phyloP scores from a whole-genome alignment of 30 jellyfish, hydroid and myxozoan genomes.

The Catostylus mosaicus region DNA sequence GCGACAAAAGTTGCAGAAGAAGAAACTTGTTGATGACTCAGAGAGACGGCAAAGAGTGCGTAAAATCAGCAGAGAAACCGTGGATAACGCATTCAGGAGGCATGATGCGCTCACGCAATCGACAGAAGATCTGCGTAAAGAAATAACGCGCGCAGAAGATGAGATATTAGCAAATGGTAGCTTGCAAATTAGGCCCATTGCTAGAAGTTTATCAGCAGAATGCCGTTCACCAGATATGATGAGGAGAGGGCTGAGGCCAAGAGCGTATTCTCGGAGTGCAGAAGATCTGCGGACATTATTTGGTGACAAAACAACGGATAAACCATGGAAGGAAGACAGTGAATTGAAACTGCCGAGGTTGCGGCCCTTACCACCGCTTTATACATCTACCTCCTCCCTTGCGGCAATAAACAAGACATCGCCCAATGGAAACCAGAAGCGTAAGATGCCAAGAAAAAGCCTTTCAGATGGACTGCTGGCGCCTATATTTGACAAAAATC shows the following conservation, averaged over 20 bases:
- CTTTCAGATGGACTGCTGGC: too few relatives aligned
- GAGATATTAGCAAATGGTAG: background rate
- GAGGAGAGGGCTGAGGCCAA: background rate
- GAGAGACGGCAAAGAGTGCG: slow-evolving; percentile 10
- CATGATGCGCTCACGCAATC: background rate
- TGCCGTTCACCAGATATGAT: background rate
- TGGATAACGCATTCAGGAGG: background rate
- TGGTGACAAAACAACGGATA: background rate
- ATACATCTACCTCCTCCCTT: background rate
- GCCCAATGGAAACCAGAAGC: too few relatives aligned
- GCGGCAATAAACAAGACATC: too few relatives aligned
- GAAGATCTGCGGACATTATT: slow-evolving; percentile 7
- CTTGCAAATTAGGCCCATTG: background rate
- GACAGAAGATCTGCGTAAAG: slow-evolving; percentile 7
- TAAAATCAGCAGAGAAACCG: background rate
- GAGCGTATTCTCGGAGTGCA: slow-evolving; percentile 18
- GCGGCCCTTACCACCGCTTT: background rate
- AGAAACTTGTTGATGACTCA: slow-evolving; percentile 12
- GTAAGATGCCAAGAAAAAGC: too few relatives aligned
- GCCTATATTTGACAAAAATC: too few relatives aligned
- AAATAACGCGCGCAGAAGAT: background rate
- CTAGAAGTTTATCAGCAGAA: background rate
- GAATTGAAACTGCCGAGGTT: slow-evolving; percentile 1
- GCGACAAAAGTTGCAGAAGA: slow-evolving; percentile 13
- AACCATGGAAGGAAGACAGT: background rate